These are phyloP conservation scores for Manis pentadactyla DNA, from an alignment of 2,797 vertebrate species.

Conservation along the genomic window DNA sequence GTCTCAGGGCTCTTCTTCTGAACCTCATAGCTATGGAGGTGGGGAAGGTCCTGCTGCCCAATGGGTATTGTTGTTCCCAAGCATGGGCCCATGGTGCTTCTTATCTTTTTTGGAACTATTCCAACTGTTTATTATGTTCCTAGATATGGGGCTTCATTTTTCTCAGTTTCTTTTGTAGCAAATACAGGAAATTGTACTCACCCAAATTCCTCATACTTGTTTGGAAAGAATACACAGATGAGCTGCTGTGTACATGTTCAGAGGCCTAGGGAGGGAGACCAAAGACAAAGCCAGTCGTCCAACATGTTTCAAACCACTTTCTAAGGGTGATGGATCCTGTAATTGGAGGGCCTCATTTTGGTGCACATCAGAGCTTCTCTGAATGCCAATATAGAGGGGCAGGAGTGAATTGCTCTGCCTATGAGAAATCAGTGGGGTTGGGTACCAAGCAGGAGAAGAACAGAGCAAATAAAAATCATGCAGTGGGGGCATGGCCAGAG, in stretches of 20 bases:
- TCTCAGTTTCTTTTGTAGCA: constrained; percentile 17
- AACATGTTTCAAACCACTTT: neutral
- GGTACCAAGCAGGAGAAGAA: neutral
- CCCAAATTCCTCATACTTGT: neutral
- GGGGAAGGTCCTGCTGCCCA: neutral
- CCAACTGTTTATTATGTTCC: neutral
- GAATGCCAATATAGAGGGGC: neutral
- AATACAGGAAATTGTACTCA: neutral
- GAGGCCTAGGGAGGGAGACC: neutral
- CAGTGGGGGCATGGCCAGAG: neutral
- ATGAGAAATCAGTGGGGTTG: neutral
- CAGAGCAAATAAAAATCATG: neutral
- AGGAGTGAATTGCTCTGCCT: neutral
- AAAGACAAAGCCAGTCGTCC: neutral
- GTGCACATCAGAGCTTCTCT: neutral
- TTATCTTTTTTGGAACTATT: neutral
- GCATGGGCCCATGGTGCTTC: neutral
- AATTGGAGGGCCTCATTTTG: neutral
- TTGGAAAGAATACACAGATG: neutral
- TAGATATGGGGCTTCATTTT: neutral
- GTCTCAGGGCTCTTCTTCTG: neutral
- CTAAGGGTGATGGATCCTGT: neutral
- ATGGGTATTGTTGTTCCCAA: neutral
- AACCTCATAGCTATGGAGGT: neutral
- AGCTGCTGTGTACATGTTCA: neutral